A percentile compares a stretch with the other conserved stretches of the same genome.
These are phyloP conservation scores for Azemiops feae DNA, from an alignment of 2,113 vertebrate genomes.

Conservation along the genomic window DNA sequence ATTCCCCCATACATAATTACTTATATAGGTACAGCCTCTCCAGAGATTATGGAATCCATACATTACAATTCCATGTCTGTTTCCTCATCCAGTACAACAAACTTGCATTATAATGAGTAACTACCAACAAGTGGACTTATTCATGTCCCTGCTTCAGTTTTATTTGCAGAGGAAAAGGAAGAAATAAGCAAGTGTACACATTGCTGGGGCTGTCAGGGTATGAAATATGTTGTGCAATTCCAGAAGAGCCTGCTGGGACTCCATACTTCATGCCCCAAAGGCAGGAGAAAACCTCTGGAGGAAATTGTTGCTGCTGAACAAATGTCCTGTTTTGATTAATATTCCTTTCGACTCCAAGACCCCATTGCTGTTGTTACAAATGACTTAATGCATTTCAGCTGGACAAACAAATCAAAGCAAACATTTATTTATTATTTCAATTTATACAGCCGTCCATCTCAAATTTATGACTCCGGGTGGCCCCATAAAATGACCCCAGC, in stretches of 20 bases:
- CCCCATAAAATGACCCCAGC: background rate
- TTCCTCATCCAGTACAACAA: background rate
- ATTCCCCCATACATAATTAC: background rate
- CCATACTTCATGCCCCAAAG: background rate
- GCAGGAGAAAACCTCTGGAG: background rate
- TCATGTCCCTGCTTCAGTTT: background rate
- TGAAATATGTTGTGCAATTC: conserved; percentile 10
- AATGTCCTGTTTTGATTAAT: conserved; percentile 16
- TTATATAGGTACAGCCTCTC: background rate
- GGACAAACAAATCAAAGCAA: background rate
- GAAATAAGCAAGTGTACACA: background rate
- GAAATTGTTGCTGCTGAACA: background rate
- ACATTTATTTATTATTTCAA: background rate
- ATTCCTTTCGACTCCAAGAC: background rate
- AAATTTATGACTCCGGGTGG: background rate
- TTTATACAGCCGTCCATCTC: background rate
- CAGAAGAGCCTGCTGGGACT: background rate
- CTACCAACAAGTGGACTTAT: background rate
- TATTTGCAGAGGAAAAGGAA: conserved; percentile 6
- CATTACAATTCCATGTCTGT: background rate
- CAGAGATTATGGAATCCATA: background rate
- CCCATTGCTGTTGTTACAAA: background rate
- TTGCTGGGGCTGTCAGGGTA: background rate
- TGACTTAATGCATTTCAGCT: conserved; percentile 11
- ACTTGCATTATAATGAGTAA: background rate